Evolutionary conservation across 2,888 invertebrate genomes (phyloP).

Genomic region (Emmelina monodactyla): DNA sequence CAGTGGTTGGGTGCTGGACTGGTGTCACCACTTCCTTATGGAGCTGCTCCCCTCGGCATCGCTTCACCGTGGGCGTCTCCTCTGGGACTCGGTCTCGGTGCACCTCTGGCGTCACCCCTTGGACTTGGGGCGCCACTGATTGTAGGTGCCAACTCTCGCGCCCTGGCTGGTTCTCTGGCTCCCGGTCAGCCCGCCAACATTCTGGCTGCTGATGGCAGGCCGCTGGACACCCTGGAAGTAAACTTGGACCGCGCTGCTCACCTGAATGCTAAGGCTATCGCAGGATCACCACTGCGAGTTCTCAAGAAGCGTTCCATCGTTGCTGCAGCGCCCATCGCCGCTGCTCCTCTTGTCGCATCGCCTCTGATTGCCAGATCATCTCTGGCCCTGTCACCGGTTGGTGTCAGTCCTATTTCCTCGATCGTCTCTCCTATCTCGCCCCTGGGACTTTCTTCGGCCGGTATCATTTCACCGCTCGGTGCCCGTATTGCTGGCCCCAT

Average conservation of each 20-base stretch:
- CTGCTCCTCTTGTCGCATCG: neutral
- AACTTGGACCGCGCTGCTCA: constrained; percentile 53
- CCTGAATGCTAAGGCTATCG: constrained; percentile 41
- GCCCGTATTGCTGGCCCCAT: no score
- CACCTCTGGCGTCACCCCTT: constrained; percentile 23
- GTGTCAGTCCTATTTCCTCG: no score
- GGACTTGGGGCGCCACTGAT: constrained; percentile 47
- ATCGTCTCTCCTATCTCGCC: no score
- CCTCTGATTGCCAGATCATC: no score
- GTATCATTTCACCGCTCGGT: no score
- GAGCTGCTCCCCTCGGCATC: no score
- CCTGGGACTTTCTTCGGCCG: no score
- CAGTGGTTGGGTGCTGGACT: constrained; percentile 56
- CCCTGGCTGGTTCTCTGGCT: no score
- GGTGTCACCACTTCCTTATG: constrained; percentile 72
- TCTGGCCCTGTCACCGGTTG: no score
- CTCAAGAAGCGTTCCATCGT: constrained; percentile 27
- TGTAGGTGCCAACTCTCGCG: no score
- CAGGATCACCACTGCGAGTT: constrained; percentile 27
- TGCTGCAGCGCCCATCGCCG: constrained; percentile 9
- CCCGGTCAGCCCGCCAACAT: constrained; percentile 54
- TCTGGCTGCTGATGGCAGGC: constrained; percentile 46
- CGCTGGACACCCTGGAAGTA: constrained; percentile 50
- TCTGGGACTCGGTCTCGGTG: constrained; percentile 24
- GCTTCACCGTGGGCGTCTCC: no score